Base-by-base conservation (phyloP, 1,140 invertebrate genomes). In the Zaprionus davidi region DNA sequence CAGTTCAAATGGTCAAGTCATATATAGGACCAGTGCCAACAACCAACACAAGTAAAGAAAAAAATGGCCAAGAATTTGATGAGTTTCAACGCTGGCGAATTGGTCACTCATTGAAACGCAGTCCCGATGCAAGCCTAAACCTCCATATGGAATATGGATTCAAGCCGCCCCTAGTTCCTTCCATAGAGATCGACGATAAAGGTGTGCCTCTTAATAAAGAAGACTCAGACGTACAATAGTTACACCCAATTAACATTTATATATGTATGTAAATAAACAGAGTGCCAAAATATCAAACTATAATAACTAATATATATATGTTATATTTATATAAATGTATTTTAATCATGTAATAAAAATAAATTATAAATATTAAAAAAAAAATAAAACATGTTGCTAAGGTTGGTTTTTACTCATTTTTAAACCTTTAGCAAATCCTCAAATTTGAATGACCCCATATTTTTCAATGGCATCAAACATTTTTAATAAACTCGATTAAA, bases 111-210 rank as follows among this genome's bases (percentile, higher is more conserved):
- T 46, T 92, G 4, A 93, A 92, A 53, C 90, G 92, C 3, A 91
- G 93, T 13, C 94, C 94, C 38, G 94, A 95, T 46, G 94, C 93
- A 62, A 94, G 94, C 2, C 94, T 94, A 72, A 95, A 95, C 71
- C 93, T 96, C 0, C 95, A 95, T 73, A 94, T 97, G 80, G 96
- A 97, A 72, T 97, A 97, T 81, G 96, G 96, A 0, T 97, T 97
- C 71, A 96, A 96, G 79, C 96, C 96, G 11, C 96, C 96, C 0
- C 91, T 97, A 79, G 94, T 96, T 60, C 96, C 96, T 2, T 97
- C 96, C 0, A 94, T 96, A n/a, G 96, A 97, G 85, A 96, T 97
- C 26, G 96, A 97, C 79, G 95, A 97, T 74, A 92, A 95, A 75
- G 95, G 95, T 9, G 92, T 94, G 59, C 95, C 95, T 0, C 90